Evolutionary conservation across 1,140 invertebrate genomes (phyloP), one percentile per base, ranked within the genome.

Genomic region (Formica exsecta): DNA sequence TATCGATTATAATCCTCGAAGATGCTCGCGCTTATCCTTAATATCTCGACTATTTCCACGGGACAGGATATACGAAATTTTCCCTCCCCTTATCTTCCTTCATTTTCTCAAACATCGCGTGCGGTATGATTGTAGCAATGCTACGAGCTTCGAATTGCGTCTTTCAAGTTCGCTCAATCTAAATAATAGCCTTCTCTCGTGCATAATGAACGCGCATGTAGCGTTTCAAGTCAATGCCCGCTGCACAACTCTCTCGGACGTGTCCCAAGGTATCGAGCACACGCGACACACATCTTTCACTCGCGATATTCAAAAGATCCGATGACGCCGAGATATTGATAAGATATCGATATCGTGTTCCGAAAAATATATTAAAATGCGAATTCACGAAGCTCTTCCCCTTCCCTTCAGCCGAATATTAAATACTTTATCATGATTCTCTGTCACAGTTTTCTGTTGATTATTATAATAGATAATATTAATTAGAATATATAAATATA

Each of bases 151-250:
- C 44, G 44, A 68, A 16, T 70, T 16, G 48, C 65, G 29, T 57
- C 59, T 32, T 83, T 13, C 41, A 59, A 41, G 38, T 70, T 83
- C 57, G 54, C 66, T 73, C 79, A 44, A 61, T 61, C 44, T 73
- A 74, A 73, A 73, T 74, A 70, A 80, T 36, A 70, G 36, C 38
- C 54, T 73, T 29, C 13, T 74, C 68, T 74, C 68, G 38, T 66
- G 16, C 38, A 61, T 44, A 54, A 81, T 44, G 59, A 13, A 74
- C 38, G 68, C 68, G n/a, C 48, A 51, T 16, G 13, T 61, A 36
- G 38, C 54, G 54, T 73, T 83, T 61, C 54, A 74, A 73, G 79
- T 83, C 79, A 83, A 83, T 74, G 79, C 22, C 79, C 79, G 79
- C 77, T 70, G 48, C 65, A 25, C 79, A 83, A 73, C 54, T 83